These are phyloP conservation scores for Macrostomum lignano DNA, from an alignment of 1,140 invertebrate species.

Conservation along the genomic window DNA sequence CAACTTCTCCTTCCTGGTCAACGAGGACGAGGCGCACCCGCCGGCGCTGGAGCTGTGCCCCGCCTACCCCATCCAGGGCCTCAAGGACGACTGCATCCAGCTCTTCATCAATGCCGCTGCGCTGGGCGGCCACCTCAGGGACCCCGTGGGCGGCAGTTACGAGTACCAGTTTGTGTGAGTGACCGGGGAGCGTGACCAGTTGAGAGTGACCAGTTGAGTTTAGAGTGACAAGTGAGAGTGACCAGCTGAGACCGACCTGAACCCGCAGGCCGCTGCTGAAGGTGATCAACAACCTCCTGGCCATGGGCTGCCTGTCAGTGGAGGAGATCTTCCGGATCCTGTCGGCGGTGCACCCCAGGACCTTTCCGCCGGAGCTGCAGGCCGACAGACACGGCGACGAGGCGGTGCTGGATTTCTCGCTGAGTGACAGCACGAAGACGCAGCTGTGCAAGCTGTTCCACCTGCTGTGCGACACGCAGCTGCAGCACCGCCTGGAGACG, in stretches of 20 bases:
- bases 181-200: too few species aligned
- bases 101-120: constrained; percentile 68
- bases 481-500: constrained; percentile 70
- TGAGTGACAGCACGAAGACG: constrained; percentile 18
- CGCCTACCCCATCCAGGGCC: constrained; percentile 62
- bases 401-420: constrained; percentile 6
- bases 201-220: too few species aligned
- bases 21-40: too few species aligned
- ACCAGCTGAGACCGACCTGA: too few species aligned
- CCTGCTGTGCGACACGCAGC: constrained; percentile 72
- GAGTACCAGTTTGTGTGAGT: constrained; percentile 87
- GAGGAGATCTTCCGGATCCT: constrained; percentile 68
- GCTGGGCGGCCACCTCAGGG: constrained; percentile 80
- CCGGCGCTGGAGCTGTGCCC: constrained; percentile 31
- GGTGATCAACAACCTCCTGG: constrained; percentile 59
- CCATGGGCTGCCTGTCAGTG: constrained; percentile 77
- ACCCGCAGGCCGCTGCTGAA: constrained; percentile 67
- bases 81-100: constrained; percentile 73
- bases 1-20: not conserved
- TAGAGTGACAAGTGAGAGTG: too few species aligned
- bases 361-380: constrained; percentile 38
- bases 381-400: constrained; percentile 1
- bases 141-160: constrained; percentile 87
- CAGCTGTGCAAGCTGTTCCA: constrained; percentile 85
- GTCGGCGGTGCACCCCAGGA: constrained; percentile 73